These are phyloP conservation scores for Phylloscopus whistleri DNA, from an alignment of 2,113 vertebrate genomes.

Conservation along the genomic window DNA sequence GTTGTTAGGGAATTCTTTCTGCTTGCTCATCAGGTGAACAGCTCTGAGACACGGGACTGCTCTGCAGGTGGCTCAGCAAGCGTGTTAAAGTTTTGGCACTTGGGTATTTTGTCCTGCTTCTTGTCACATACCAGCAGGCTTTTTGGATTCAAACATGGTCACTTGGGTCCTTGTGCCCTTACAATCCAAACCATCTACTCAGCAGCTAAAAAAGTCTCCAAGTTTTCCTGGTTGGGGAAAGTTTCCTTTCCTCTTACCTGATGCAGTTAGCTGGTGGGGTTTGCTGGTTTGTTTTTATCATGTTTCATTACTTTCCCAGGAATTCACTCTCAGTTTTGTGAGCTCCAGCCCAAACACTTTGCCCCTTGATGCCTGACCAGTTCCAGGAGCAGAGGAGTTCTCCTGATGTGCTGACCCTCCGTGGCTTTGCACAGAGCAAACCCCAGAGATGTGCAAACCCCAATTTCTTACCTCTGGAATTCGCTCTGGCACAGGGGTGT, in stretches of 20 bases:
- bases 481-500: neutral
- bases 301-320: neutral
- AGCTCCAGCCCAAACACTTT: neutral
- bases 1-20: neutral
- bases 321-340: neutral
- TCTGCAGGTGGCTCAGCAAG: neutral
- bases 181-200: neutral
- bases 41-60: neutral
- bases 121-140: neutral
- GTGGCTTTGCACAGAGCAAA: neutral
- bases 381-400: neutral
- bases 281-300: neutral
- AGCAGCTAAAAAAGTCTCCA: neutral
- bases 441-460: neutral
- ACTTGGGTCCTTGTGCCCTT: neutral
- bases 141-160: neutral
- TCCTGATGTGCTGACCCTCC: neutral
- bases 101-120: neutral
- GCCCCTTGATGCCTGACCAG: neutral
- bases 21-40: neutral
- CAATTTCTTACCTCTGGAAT: neutral
- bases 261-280: neutral
- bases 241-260: neutral
- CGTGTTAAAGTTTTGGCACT: neutral
- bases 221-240: neutral